Percentiles rank a stretch among this genome's conserved stretches.
Evolutionary conservation across 2,888 invertebrate species (phyloP).

Genomic region (Dynastes maya): DNA sequence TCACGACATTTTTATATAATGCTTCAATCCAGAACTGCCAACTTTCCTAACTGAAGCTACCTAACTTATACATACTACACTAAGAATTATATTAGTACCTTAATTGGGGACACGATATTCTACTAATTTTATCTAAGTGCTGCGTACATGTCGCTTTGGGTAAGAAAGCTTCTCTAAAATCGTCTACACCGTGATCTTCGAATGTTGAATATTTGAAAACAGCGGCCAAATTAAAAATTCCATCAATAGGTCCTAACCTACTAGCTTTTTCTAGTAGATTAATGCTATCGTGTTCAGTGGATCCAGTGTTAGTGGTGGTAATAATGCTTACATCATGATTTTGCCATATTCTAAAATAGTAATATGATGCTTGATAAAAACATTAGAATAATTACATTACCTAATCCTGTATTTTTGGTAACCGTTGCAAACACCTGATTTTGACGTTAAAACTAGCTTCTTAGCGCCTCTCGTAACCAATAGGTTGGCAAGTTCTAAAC

Average conservation of each 20-base stretch:
- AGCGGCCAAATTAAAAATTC: constrained; percentile 93
- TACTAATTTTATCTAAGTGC: constrained; percentile 80
- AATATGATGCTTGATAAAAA: background rate
- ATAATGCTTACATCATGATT: constrained; percentile 79
- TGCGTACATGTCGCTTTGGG: constrained; percentile 88
- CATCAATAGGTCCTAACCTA: constrained; percentile 82
- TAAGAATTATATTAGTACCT: too few species aligned
- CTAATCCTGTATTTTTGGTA: constrained; percentile 85
- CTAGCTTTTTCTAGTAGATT: constrained; percentile 78
- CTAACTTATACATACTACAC: too few species aligned
- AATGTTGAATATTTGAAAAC: constrained; percentile 83
- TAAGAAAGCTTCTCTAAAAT: constrained; percentile 78
- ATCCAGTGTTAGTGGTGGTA: constrained; percentile 82
- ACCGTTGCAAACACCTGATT: constrained; percentile 85
- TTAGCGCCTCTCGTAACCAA: constrained; percentile 82
- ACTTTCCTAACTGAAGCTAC: too few species aligned
- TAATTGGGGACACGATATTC: constrained; percentile 74
- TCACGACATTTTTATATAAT: too few species aligned
- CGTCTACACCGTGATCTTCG: constrained; percentile 82
- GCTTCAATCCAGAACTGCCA: too few species aligned
- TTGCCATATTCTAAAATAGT: constrained; percentile 72
- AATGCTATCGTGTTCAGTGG: constrained; percentile 80
- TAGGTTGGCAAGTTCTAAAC: constrained; percentile 38
- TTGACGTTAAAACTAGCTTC: constrained; percentile 85
- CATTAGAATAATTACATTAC: constrained; percentile 65